Evolutionary conservation across 2,113 vertebrate genomes (phyloP).

Genomic region (Pelvicachromis taeniatus): DNA sequence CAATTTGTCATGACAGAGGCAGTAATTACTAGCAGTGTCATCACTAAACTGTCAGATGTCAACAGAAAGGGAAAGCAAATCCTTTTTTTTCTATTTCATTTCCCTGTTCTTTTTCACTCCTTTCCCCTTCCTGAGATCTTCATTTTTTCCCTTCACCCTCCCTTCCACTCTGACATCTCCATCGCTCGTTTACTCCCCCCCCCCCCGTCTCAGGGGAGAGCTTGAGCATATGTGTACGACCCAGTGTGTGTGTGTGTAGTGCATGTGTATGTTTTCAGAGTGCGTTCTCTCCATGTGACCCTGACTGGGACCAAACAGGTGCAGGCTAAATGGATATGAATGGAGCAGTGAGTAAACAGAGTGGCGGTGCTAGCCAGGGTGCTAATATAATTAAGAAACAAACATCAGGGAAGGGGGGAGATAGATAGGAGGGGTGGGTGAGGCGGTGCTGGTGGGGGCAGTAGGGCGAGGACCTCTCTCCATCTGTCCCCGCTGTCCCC

Average conservation of each 20-base stretch:
- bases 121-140: conserved; percentile 2
- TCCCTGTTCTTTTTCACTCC: neutral
- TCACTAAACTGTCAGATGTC: neutral
- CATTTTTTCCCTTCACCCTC: conserved; percentile 13
- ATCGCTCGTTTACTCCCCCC: conserved; percentile 40
- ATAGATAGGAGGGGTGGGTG: conserved; percentile 20
- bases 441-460: conserved; percentile 58
- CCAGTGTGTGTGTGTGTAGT: neutral
- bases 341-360: conserved; percentile 97
- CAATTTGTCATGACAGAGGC: neutral
- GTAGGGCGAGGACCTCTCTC: conserved; percentile 82
- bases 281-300: conserved; percentile 83
- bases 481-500: conserved; percentile 84
- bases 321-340: conserved; percentile 99
- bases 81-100: neutral
- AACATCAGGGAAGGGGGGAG: conserved; percentile 82
- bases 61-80: neutral
- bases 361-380: conserved; percentile 86
- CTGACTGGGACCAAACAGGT: conserved; percentile 96
- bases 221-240: conserved; percentile 54
- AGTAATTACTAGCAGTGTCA: neutral
- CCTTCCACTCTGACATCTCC: conserved; percentile 49
- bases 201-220: conserved; percentile 32
- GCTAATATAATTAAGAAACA: conserved; percentile 98
- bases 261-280: conserved; percentile 78